Percentiles rank a stretch among this genome's conserved stretches.
These are phyloP conservation scores for Sphinx pinastri DNA, from an alignment of 2,888 invertebrate species.

Conservation along the genomic window DNA sequence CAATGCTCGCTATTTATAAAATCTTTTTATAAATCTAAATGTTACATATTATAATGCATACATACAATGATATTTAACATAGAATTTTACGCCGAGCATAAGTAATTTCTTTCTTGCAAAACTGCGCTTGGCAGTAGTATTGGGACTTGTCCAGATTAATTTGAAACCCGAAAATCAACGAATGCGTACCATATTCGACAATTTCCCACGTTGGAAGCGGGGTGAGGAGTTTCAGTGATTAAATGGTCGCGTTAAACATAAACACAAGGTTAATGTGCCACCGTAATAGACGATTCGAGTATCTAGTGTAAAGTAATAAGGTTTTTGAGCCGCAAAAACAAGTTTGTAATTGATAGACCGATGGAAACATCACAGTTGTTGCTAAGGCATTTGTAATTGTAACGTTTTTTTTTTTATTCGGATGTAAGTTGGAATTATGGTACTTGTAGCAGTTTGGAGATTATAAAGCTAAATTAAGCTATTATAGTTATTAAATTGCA, in stretches of 20 bases:
- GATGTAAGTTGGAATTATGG: background rate
- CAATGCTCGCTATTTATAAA: too few species aligned
- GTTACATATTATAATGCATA: too few species aligned
- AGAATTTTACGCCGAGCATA: constrained; percentile 17
- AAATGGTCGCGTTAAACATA: constrained; percentile 27
- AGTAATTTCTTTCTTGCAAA: constrained; percentile 21
- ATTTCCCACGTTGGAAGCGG: constrained; percentile 9
- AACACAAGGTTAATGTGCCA: constrained; percentile 9
- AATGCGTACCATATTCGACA: background rate
- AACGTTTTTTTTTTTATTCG: constrained; percentile 27
- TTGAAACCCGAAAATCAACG: constrained; percentile 23
- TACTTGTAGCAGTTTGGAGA: background rate
- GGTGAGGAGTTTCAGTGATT: constrained; percentile 21
- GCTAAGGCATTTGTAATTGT: constrained; percentile 29
- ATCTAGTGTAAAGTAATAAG: background rate
- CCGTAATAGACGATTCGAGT: background rate
- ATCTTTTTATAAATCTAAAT: too few species aligned
- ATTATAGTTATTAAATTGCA: too few species aligned
- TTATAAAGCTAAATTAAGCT: too few species aligned
- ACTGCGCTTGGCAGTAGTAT: constrained; percentile 21
- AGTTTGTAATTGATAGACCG: constrained; percentile 15
- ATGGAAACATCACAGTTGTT: constrained; percentile 30
- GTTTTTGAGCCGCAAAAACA: constrained; percentile 1
- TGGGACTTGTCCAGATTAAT: constrained; percentile 18
- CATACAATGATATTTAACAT: background rate